Percentiles rank a stretch among this genome's conserved stretches.
phyloP scores from a whole-genome alignment of 2,888 invertebrate species.

The Euphydryas editha region DNA sequence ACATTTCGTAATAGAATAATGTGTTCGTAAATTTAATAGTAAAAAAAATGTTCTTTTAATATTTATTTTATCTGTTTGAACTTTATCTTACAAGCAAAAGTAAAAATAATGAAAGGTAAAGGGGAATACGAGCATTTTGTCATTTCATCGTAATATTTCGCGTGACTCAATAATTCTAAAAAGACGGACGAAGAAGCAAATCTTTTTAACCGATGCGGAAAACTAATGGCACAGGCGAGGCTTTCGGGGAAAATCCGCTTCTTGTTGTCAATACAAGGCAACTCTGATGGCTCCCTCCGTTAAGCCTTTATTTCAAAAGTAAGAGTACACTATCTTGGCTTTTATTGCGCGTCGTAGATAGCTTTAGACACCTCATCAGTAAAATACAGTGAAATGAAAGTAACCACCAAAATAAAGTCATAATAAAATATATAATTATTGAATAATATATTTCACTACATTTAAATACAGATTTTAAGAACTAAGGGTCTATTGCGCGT shows the following conservation, averaged over 20 bases:
- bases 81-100: background rate
- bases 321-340: constrained; percentile 75
- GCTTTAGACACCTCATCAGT: constrained; percentile 54
- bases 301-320: constrained; percentile 81
- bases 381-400: constrained; percentile 53
- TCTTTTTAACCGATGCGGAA: constrained; percentile 82
- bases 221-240: constrained; percentile 83
- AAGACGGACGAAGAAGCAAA: constrained; percentile 76
- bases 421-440: background rate
- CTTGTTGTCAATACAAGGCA: constrained; percentile 83
- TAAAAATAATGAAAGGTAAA: constrained; percentile 37
- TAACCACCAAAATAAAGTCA: background rate
- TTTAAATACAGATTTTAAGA: background rate
- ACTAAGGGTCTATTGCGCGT: no score
- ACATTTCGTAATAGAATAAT: no score
- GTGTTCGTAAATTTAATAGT: no score
- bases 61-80: background rate
- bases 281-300: constrained; percentile 78
- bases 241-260: constrained; percentile 80
- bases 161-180: constrained; percentile 75
- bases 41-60: background rate
- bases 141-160: constrained; percentile 68
- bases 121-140: constrained; percentile 49
- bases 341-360: constrained; percentile 70
- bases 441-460: background rate